phyloP scores from a whole-genome alignment of 2,797 vertebrate species.

The Podarcis siculus region DNA sequence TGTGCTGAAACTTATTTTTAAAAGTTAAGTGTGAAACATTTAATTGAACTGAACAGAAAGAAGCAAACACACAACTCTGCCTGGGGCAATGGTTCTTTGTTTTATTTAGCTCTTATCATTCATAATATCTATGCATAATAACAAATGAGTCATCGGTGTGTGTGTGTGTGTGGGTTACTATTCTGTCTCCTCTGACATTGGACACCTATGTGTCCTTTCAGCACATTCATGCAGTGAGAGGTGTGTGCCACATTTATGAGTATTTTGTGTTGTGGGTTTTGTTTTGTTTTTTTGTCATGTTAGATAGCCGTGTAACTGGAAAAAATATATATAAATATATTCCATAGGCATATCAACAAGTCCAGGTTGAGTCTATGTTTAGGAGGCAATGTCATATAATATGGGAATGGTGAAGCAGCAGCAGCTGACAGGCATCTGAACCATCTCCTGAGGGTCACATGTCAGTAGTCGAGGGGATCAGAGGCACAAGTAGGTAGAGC shows the following conservation, averaged over 20 bases:
- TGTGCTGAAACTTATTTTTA: background rate
- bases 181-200: background rate
- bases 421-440: background rate
- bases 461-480: too few relatives aligned
- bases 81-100: background rate
- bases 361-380: background rate
- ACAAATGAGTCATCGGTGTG: background rate
- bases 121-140: background rate
- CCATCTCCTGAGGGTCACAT: too few relatives aligned
- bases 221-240: background rate
- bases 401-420: background rate
- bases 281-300: background rate
- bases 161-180: too few relatives aligned
- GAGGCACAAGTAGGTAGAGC: too few relatives aligned
- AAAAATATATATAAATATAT: too few relatives aligned
- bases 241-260: background rate
- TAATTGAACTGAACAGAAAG: conserved; percentile 4
- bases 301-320: background rate
- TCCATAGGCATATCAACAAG: background rate
- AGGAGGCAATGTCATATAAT: background rate
- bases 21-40: background rate
- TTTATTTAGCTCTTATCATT: conserved; percentile 11
- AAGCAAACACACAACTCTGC: background rate
- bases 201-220: background rate
- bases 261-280: background rate